A percentile compares a stretch with the other conserved stretches of the same genome.
Conservation (phyloP, 2,113 vertebrate genomes). For the Excalfactoria chinensis region DNA sequence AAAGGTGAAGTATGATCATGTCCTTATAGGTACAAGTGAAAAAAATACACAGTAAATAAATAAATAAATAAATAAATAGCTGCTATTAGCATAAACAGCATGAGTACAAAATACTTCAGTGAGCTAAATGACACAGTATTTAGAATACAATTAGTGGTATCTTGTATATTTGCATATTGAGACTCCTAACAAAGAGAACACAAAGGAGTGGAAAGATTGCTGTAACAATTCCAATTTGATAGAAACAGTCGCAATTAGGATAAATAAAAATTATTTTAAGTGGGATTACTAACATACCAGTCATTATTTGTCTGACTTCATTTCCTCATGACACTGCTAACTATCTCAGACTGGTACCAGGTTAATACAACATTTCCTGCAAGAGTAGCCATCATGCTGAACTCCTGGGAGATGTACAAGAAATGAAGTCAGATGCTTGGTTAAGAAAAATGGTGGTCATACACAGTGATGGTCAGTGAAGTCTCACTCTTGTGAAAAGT, state of each 20-base stretch:
- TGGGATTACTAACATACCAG: background rate
- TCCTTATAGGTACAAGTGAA: slow-evolving; percentile 3
- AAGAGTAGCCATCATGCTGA: background rate
- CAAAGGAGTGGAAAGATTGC: background rate
- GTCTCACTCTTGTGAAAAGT: background rate
- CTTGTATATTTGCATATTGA: background rate
- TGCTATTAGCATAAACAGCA: background rate
- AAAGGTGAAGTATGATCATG: background rate
- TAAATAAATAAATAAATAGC: background rate
- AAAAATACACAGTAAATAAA: slow-evolving; percentile 47
- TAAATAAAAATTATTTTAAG: background rate
- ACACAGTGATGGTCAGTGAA: fast-evolving
- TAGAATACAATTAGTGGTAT: background rate
- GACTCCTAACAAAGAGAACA: background rate
- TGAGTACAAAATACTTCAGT: background rate
- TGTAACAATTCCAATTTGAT: background rate
- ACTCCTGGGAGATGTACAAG: background rate
- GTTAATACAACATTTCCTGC: background rate
- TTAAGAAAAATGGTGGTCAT: background rate
- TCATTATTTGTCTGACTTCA: background rate
- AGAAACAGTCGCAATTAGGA: background rate
- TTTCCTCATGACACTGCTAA: background rate
- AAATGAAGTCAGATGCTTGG: background rate
- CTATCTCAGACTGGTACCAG: background rate
- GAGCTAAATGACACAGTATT: background rate